Base-by-base conservation (phyloP, 2,113 vertebrate species). In the Ceratotherium simum region DNA sequence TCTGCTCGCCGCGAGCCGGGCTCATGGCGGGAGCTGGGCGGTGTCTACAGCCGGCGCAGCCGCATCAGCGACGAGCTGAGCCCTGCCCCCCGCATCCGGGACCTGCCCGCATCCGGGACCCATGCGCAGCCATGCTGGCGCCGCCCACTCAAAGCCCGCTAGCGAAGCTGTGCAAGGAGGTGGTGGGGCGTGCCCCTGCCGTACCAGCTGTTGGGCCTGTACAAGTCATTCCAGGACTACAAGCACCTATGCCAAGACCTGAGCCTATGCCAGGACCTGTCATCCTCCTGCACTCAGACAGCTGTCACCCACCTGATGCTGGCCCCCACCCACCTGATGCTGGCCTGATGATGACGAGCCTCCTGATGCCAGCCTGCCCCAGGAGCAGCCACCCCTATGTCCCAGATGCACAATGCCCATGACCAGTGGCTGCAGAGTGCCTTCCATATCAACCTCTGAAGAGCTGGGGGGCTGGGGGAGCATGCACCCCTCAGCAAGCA, bases 391-490 rank as follows among this genome's bases (percentile, higher is more conserved):
- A 2, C 90, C 64, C 54, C 95, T 13, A 94, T 98, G n/a, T 98
- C 98, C 12, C 98, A 89, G 46, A 98, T 97, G 2, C 98, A 98
- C 75, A 99, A 98, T 97, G 98, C 98, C 79, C 97, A 98, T 29
- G 98, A 99, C 95, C 97, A 98, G 98, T 98, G 98, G 98, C 97
- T 99, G 56, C 98, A 99, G 97, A 98, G 98, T 18, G 98, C 99
- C 56, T 99, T 99, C 97, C 98, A 98, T 80, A 98, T 98, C 94
- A 98, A 98, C 54, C 98, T 98, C 98, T 98, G 97, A 98, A 64
- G 54, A 46, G 58, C 25, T 5, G 25, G 51, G 31, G 56, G 12
- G 48, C 39, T 5, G 21, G 25, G 58, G 16, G 29, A 5, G 83
- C 29, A 48, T 0, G 73, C 13, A 31, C 58, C 87, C 51, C 21